Percentiles rank a stretch among this genome's conserved stretches.
Evolutionary conservation across 2,113 vertebrate species (phyloP).

Genomic region (Elephas maximus): DNA sequence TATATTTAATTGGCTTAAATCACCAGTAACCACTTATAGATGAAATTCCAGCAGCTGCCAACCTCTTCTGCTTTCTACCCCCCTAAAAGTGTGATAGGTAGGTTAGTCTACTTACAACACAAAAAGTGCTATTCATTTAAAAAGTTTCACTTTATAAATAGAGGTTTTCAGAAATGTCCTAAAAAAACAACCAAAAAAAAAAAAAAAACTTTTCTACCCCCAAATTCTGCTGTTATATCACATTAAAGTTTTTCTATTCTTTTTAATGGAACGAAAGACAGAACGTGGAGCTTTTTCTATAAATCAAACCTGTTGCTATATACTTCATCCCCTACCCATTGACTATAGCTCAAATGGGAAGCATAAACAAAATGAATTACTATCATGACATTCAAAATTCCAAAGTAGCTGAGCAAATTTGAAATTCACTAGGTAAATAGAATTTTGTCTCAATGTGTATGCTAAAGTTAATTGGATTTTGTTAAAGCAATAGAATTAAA

Average conservation of each 20-base stretch:
- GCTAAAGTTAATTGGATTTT: slow-evolving; percentile 67
- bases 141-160: slow-evolving; percentile 60
- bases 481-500: background rate
- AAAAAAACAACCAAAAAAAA: background rate
- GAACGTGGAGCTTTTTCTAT: slow-evolving; percentile 52
- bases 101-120: slow-evolving; percentile 55
- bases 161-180: background rate
- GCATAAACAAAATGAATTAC: slow-evolving; percentile 57
- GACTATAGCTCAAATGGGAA: slow-evolving; percentile 29
- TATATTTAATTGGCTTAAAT: slow-evolving; percentile 88
- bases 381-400: slow-evolving; percentile 66
- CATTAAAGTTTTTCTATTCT: slow-evolving; percentile 17
- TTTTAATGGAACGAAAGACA: slow-evolving; percentile 64
- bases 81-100: slow-evolving; percentile 44
- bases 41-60: slow-evolving; percentile 63
- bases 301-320: slow-evolving; percentile 76
- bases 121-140: slow-evolving; percentile 62
- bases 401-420: slow-evolving; percentile 68
- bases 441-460: slow-evolving; percentile 67
- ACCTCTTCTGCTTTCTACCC: background rate
- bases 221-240: background rate
- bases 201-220: rapidly evolving
- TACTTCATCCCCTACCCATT: background rate
- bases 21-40: slow-evolving; percentile 80
- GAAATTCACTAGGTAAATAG: slow-evolving; percentile 75